Percentiles rank a stretch among this genome's conserved stretches.
Evolutionary conservation across 2,113 vertebrate species (phyloP).

Genomic region (Steatornis caripensis): DNA sequence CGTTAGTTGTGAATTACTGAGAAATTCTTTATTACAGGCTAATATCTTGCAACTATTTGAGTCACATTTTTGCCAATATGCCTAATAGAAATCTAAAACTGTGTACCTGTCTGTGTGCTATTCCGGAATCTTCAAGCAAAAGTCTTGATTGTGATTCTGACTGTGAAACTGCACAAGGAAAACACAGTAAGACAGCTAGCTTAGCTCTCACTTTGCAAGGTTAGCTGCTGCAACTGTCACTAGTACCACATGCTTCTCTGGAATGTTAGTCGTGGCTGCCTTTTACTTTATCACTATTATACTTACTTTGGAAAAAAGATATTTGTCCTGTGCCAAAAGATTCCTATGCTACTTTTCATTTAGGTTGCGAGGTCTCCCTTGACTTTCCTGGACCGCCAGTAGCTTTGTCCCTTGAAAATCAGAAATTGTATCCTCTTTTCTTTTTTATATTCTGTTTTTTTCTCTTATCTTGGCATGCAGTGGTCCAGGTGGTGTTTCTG

Average conservation of each 20-base stretch:
- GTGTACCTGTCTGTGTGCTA: not conserved
- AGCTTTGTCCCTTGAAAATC: constrained; percentile 40
- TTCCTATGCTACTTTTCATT: constrained; percentile 1
- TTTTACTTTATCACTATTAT: constrained; percentile 39
- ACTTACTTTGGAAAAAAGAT: constrained; percentile 55
- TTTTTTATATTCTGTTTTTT: not conserved
- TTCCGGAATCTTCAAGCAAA: not conserved
- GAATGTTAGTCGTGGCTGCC: constrained; percentile 37
- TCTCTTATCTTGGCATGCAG: not conserved
- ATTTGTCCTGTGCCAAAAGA: constrained; percentile 51
- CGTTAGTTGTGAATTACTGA: not conserved
- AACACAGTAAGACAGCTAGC: not conserved
- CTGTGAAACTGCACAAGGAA: not conserved
- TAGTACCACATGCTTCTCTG: constrained; percentile 40
- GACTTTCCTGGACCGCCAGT: constrained; percentile 40
- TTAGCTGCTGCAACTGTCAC: constrained; percentile 45
- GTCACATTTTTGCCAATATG: not conserved
- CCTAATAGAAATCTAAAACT: not conserved
- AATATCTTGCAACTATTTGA: not conserved
- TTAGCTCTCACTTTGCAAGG: constrained; percentile 9
- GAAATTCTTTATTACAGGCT: not conserved
- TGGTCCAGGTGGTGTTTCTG: constrained; percentile 33
- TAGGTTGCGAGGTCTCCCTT: constrained; percentile 33
- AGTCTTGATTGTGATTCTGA: not conserved
- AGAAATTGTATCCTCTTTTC: not conserved